Base-by-base conservation (phyloP, 2,888 invertebrate species). In the Plebejus melissa region DNA sequence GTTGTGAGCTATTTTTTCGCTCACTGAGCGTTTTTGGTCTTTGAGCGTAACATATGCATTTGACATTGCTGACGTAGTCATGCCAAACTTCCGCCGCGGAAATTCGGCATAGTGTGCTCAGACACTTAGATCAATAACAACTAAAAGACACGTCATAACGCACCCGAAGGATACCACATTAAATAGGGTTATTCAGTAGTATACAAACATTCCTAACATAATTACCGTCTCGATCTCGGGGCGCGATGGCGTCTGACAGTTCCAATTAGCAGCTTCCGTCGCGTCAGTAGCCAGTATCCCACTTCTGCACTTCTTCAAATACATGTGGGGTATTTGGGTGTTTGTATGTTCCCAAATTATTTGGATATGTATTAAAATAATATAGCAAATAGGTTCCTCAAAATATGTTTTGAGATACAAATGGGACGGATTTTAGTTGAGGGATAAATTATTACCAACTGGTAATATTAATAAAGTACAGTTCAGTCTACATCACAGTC, bases 171-270 rank as follows among this genome's bases (percentile, higher is more conserved):
- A 28, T 11, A 22, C 22, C 22, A 58, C 58, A 60, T 60, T 16
- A 54, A 54, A 60, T 60, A 28, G 60, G 28, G 22, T 60, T 60
- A 28, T 60, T 28, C 7, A 60, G 60, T 28, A 41, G 70, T 76
- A 78, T 82, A 81, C 81, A 84, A 85, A 85, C 82, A 82, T 84
- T 83, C 85, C 85, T 82, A 86, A 87, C 86, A 90, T 91, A 90
- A 91, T 91, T 89, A 90, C 90, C 86, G 88, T 88, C 87, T 88
- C 87, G 88, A 87, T 90, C 89, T 88, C 85, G 83, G 83, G 87
- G 89, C 85, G 89, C 87, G 89, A 90, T 90, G 91, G 91, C 91
- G 88, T 89, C 89, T 93, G 93, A 93, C 93, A 93, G 88, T 90
- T 93, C 90, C 93, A 93, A 93, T 93, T 93, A 93, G 87, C 88